phyloP scores from a whole-genome alignment of 2,113 vertebrate genomes.

The Lepus timidus region DNA sequence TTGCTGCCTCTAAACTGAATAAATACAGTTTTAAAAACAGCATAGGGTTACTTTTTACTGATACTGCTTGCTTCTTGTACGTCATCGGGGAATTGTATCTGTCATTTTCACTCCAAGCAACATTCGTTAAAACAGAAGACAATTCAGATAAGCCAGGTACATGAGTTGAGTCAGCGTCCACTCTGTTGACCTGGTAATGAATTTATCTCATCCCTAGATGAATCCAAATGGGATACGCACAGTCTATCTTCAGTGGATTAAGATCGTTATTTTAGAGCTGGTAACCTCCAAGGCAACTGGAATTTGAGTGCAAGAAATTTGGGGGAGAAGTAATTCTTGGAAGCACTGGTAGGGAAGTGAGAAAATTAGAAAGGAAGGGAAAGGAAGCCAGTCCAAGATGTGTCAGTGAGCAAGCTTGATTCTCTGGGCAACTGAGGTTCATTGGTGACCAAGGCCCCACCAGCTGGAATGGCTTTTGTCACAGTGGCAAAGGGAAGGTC shows the following conservation, averaged over 20 bases:
- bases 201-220: not conserved
- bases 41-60: not conserved
- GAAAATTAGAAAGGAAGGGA: not conserved
- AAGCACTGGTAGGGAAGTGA: not conserved
- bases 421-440: not conserved
- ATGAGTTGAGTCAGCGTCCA: not conserved
- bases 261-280: not conserved
- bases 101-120: not conserved
- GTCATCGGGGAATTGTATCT: not conserved
- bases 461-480: not conserved
- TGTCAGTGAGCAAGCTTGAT: not conserved
- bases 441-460: rapidly evolving
- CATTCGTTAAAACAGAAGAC: not conserved
- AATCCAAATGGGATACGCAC: not conserved
- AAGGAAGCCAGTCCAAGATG: not conserved
- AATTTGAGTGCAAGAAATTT: not conserved
- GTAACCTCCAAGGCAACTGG: not conserved
- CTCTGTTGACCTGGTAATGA: not conserved
- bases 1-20: too few species aligned
- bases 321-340: not conserved
- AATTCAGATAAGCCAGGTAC: not conserved
- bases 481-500: not conserved
- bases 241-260: not conserved
- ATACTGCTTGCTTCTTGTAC: not conserved
- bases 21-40: not conserved